Percentiles rank a stretch among this genome's conserved stretches.
phyloP scores from a whole-genome alignment of 2,113 vertebrate species.

The Montifringilla adamsi region DNA sequence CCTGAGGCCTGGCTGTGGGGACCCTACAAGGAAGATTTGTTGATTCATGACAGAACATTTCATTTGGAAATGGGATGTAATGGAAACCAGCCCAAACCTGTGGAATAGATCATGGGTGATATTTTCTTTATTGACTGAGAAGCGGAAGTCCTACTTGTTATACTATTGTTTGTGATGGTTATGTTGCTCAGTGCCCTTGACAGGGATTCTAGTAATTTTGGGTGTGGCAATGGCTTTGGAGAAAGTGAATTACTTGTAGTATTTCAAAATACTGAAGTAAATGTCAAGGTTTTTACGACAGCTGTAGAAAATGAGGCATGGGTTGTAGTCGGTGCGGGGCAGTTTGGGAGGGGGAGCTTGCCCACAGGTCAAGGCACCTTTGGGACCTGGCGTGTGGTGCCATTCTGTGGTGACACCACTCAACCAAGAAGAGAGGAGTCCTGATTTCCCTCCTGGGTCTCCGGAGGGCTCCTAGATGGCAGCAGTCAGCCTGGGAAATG shows the following conservation, averaged over 20 bases:
- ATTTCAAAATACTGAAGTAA: neutral
- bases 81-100: neutral
- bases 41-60: neutral
- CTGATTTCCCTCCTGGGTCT: neutral
- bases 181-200: neutral
- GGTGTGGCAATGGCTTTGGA: neutral
- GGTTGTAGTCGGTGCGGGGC: neutral
- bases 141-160: neutral
- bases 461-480: neutral
- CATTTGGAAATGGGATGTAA: neutral
- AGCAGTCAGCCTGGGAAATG: neutral
- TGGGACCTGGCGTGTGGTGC: fast-evolving
- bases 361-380: neutral
- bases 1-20: neutral
- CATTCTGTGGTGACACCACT: fast-evolving
- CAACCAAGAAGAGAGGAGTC: fast-evolving
- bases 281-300: neutral
- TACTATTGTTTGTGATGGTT: neutral
- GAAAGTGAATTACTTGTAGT: neutral
- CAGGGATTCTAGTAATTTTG: neutral
- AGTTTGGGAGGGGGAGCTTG: neutral
- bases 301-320: neutral
- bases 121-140: neutral
- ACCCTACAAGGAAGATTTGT: neutral
- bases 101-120: neutral